Evolutionary conservation across 2,797 vertebrate genomes (phyloP).

Genomic region (Hybognathus amarus): DNA sequence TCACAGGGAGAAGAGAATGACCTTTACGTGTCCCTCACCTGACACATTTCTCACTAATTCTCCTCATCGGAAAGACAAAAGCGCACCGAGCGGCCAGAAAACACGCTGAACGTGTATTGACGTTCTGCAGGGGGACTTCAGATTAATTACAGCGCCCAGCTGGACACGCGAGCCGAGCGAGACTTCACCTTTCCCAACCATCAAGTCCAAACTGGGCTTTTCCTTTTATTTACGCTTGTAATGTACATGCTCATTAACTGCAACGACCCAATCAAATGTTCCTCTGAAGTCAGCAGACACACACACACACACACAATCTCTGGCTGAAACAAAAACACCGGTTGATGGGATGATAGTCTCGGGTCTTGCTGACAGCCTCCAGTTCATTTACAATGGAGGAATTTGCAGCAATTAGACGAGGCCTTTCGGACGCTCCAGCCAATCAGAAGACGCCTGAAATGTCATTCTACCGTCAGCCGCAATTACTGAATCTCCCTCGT

Average conservation of each 20-base stretch:
- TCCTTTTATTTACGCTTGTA: constrained; percentile 4
- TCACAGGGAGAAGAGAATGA: constrained; percentile 48
- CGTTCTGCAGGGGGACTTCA: constrained; percentile 37
- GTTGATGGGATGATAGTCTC: not conserved
- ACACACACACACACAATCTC: not conserved
- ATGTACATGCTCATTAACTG: constrained; percentile 36
- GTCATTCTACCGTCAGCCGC: constrained; percentile 46
- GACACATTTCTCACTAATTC: constrained; percentile 45
- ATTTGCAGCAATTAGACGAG: constrained; percentile 52
- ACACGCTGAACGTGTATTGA: constrained; percentile 36
- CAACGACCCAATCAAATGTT: constrained; percentile 23
- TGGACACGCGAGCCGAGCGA: constrained; percentile 8
- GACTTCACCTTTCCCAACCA: not conserved
- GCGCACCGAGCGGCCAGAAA: constrained; percentile 34
- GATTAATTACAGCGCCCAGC: constrained; percentile 47
- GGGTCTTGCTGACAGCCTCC: constrained; percentile 23
- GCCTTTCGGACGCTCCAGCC: constrained; percentile 25
- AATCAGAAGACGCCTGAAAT: constrained; percentile 48
- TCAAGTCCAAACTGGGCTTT: not conserved
- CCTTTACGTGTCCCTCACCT: constrained; percentile 47
- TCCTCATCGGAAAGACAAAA: constrained; percentile 41
- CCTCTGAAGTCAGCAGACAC: not conserved
- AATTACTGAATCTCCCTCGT: constrained; percentile 35
- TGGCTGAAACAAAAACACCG: constrained; percentile 24
- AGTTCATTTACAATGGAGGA: constrained; percentile 36